phyloP scores from a whole-genome alignment of 2,113 vertebrate genomes.

The Crotalus tigris region DNA sequence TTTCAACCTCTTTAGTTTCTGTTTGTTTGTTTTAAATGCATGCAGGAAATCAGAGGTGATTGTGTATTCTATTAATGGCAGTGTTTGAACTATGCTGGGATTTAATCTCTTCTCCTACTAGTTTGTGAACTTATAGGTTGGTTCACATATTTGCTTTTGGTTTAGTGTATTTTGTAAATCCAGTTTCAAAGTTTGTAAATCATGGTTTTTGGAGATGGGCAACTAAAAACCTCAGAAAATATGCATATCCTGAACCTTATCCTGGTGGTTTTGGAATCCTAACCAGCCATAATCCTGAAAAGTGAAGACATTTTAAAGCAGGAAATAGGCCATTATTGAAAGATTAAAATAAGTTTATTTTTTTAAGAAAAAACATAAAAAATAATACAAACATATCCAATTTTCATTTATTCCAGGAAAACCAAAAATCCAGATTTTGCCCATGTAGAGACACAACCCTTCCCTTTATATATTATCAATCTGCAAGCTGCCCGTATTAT shows the following conservation, averaged over 20 bases:
- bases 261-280: background rate
- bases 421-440: background rate
- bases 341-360: background rate
- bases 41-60: background rate
- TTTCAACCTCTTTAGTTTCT: background rate
- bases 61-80: background rate
- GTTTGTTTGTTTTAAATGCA: background rate
- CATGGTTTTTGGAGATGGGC: background rate
- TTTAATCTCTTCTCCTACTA: background rate
- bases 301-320: background rate
- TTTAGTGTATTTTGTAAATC: background rate
- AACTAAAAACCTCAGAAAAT: background rate
- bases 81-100: background rate
- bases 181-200: background rate
- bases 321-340: background rate
- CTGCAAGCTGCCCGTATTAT: background rate
- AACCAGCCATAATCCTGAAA: background rate
- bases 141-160: background rate
- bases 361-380: background rate
- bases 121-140: background rate
- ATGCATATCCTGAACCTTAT: background rate
- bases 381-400: background rate
- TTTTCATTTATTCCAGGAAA: background rate
- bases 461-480: background rate
- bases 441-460: background rate